Evolutionary conservation across 2,888 invertebrate species (phyloP).

Genomic region (Iselma pallidipennis): DNA sequence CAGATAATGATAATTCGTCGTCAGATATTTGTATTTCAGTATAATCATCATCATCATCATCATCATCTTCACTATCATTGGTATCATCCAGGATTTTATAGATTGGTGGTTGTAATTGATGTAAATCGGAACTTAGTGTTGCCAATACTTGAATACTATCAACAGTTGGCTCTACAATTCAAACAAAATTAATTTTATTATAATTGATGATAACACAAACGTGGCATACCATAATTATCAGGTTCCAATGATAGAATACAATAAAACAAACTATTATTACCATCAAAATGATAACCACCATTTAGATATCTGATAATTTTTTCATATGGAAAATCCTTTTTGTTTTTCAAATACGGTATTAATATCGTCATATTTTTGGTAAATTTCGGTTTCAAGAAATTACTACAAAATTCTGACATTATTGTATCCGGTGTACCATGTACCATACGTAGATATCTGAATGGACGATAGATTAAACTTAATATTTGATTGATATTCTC

Average conservation of each 20-base stretch:
- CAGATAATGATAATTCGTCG: constrained; percentile 47
- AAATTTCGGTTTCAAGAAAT: constrained; percentile 69
- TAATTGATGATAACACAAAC: not conserved
- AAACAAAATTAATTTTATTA: not conserved
- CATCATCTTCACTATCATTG: constrained; percentile 55
- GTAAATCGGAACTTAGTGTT: constrained; percentile 52
- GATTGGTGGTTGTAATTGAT: constrained; percentile 52
- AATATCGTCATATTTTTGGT: constrained; percentile 71
- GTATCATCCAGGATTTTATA: constrained; percentile 45
- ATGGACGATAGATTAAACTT: constrained; percentile 76
- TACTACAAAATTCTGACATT: constrained; percentile 63
- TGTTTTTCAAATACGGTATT: constrained; percentile 67
- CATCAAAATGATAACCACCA: constrained; percentile 51
- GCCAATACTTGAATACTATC: constrained; percentile 65
- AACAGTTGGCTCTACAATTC: constrained; percentile 56
- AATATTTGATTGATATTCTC: constrained; percentile 66
- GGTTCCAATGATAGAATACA: constrained; percentile 71
- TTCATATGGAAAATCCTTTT: constrained; percentile 57
- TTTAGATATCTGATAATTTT: constrained; percentile 54
- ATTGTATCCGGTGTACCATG: constrained; percentile 60
- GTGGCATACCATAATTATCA: constrained; percentile 64
- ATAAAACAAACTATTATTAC: constrained; percentile 65
- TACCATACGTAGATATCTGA: constrained; percentile 61
- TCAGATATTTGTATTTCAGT: constrained; percentile 59
- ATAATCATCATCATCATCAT: constrained; percentile 64